Percentiles rank a stretch among this genome's conserved stretches.
Conservation (phyloP, 2,113 vertebrate species). For the Tyrannus savana region DNA sequence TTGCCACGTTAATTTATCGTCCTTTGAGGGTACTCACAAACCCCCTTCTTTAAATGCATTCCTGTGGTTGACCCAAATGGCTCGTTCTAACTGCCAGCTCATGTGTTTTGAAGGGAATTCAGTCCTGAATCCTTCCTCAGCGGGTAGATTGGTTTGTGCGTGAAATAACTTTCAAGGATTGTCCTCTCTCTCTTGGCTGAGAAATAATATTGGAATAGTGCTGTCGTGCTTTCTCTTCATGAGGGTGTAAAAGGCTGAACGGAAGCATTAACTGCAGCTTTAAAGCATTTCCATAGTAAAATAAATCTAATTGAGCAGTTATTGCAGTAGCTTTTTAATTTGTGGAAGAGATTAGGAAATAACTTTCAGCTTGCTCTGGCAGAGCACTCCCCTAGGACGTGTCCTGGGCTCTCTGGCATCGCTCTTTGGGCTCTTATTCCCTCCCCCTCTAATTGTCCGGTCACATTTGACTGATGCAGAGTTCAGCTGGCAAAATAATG, state of each 20-base stretch:
- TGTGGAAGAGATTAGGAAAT: conserved; percentile 71
- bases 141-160: not conserved
- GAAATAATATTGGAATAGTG: not conserved
- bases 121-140: not conserved
- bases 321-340: conserved; percentile 71
- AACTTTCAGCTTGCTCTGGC: conserved; percentile 64
- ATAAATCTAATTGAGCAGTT: conserved; percentile 71
- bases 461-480: conserved; percentile 47
- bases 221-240: not conserved
- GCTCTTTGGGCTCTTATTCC: conserved; percentile 27
- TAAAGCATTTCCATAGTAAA: conserved; percentile 67
- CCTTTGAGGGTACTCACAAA: not conserved
- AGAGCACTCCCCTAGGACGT: conserved; percentile 37
- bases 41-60: conserved; percentile 36
- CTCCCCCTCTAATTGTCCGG: conserved; percentile 28
- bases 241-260: conserved; percentile 49
- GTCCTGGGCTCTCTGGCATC: conserved; percentile 29
- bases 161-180: not conserved
- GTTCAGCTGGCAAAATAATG: conserved; percentile 35
- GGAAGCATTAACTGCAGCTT: conserved; percentile 55
- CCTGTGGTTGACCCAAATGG: not conserved
- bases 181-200: conserved; percentile 30
- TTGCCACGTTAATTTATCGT: not conserved
- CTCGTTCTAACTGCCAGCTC: not conserved
- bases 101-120: conserved; percentile 14